Evolutionary conservation across 1,140 invertebrate genomes (phyloP), one percentile per base, ranked within the genome.

Genomic region (Dinothrombium tinctorium): DNA sequence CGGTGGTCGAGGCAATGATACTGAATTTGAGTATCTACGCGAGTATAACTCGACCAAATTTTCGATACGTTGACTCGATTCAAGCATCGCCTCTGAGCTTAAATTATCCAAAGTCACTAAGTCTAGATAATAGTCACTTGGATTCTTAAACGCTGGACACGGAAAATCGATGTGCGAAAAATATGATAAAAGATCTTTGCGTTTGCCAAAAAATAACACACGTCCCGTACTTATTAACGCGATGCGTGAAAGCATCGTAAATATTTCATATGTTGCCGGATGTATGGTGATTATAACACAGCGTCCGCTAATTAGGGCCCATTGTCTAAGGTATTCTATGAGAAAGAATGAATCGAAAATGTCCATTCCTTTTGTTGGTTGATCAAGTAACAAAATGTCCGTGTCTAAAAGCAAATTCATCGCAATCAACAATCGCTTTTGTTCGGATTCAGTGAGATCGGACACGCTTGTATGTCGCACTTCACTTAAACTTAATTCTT

Each of bases 281-380:
- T 87, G 82, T 9, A 92, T 60, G 0, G 84, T 89, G 54, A 92
- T 65, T n/a, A 90, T 70, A 1, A 87, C 79, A 33, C 86, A 76
- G 47, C 80, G 64, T 37, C 76, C 74, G 17, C 76, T 69, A 36
- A 68, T 69, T 9, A 52, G 41, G 0, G 82, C 81, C 86, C 86
- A 92, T 54, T 89, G 82, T 38, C 83, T 69, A 28, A 92, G 59
- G 57, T 87, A 90, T 56, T 92, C 86, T 20, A 92, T 73, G 12
- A 92, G 57, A 56, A 92, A 92, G 59, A 90, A 90, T 0, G 82
- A 83, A 53, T 94, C 86, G 47, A 90, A 90, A 41, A 92, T 87
- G 50, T 94, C 86, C 73, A 94, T 81, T 36, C 81, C 80, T 51
- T 73, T 72, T 0, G 82, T 84, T 3, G 84, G 79, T 57, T 83